Conservation (phyloP, 2,888 invertebrate species). For the Tromatobia lineatoria region DNA sequence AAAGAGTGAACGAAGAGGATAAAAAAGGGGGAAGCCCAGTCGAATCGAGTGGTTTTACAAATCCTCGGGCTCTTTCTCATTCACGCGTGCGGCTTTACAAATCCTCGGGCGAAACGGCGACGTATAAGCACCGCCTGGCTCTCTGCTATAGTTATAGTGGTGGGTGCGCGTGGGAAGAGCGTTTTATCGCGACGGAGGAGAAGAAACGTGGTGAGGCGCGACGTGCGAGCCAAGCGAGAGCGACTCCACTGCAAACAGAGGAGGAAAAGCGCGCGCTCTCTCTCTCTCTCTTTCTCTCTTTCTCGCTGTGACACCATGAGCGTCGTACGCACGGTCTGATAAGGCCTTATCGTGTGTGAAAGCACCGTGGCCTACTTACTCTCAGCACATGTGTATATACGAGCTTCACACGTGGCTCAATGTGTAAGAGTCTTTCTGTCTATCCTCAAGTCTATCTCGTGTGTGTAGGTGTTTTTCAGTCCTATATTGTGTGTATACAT, state of each 20-base stretch:
- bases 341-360: conserved; percentile 84
- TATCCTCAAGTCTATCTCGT: conserved; percentile 61
- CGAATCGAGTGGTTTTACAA: conserved; percentile 68
- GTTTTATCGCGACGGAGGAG: conserved; percentile 51
- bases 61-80: conserved; percentile 65
- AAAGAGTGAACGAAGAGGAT: conserved; percentile 52
- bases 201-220: conserved; percentile 26
- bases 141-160: conserved; percentile 26
- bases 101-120: conserved; percentile 58
- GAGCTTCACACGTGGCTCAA: conserved; percentile 55
- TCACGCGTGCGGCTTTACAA: conserved; percentile 72
- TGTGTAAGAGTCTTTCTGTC: conserved; percentile 53
- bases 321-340: conserved; percentile 79
- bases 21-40: conserved; percentile 39
- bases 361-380: conserved; percentile 84
- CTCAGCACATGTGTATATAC: conserved; percentile 55
- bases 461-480: background rate
- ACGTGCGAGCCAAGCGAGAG: conserved; percentile 16
- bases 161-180: conserved; percentile 61
- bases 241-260: background rate
- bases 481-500: background rate
- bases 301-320: conserved; percentile 59
- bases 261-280: conserved; percentile 46
- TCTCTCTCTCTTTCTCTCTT: conserved; percentile 22
- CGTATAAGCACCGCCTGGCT: background rate